Percentiles rank a stretch among this genome's conserved stretches.
Evolutionary conservation across 2,113 vertebrate genomes (phyloP).

Genomic region (Xenotilapia caudafasciata): DNA sequence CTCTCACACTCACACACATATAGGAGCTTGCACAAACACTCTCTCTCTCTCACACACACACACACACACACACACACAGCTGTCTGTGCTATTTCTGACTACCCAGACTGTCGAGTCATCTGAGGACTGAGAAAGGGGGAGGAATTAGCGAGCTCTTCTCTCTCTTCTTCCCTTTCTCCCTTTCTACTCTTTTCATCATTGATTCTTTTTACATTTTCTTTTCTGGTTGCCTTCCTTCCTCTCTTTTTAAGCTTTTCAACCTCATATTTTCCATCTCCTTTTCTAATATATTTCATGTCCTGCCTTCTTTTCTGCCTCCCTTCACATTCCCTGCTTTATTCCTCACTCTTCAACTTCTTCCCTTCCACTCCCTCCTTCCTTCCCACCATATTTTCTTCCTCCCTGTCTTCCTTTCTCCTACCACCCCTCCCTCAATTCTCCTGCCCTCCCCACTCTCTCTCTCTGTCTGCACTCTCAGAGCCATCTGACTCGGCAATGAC

Average conservation of each 20-base stretch:
- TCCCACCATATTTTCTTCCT: neutral
- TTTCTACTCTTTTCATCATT: neutral
- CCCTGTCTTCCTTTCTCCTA: neutral
- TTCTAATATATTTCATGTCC: neutral
- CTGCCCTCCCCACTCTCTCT: neutral
- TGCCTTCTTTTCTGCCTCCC: neutral
- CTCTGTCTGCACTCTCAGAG: slow-evolving; percentile 4
- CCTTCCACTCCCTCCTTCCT: neutral
- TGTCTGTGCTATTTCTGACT: slow-evolving; percentile 57
- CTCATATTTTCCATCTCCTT: neutral
- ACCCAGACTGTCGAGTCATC: slow-evolving; percentile 64
- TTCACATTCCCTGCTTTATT: neutral
- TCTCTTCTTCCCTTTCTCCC: neutral
- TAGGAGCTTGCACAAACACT: neutral
- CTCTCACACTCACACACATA: neutral
- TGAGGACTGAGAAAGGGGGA: slow-evolving; percentile 7
- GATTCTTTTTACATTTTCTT: neutral
- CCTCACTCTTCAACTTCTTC: neutral
- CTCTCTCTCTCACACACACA: neutral
- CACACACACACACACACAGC: slow-evolving; percentile 19
- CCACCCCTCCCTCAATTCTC: neutral
- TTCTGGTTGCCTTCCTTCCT: neutral
- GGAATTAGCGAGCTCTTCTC: neutral
- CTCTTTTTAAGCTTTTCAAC: neutral
- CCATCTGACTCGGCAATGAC: slow-evolving; percentile 48